These are phyloP conservation scores for Alca torda DNA, from an alignment of 2,797 vertebrate genomes.

Conservation along the genomic window DNA sequence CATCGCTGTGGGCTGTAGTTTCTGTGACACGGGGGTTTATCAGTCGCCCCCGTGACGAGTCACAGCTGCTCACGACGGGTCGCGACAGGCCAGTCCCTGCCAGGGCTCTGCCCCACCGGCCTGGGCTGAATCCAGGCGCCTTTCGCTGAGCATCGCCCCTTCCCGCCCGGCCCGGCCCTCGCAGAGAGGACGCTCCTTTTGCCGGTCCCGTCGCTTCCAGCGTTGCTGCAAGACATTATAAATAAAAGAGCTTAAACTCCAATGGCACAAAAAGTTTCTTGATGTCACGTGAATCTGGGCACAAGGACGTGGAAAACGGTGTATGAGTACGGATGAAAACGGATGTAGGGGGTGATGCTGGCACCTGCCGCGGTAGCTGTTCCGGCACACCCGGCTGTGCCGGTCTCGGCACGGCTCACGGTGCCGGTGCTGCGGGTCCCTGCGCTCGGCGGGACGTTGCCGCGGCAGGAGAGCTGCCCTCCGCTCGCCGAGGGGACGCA, in stretches of 20 bases:
- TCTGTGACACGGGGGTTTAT: neutral
- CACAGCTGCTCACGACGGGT: neutral
- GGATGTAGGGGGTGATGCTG: neutral
- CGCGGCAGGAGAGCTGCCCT: no score
- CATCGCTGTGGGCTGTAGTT: neutral
- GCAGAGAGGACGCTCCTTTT: fast-evolving
- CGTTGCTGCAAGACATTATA: fast-evolving
- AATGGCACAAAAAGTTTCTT: neutral
- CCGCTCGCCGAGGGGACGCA: no score
- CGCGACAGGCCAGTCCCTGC: neutral
- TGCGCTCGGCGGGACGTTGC: no score
- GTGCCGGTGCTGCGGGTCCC: neutral
- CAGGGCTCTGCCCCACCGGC: neutral
- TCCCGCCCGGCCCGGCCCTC: neutral
- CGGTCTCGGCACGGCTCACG: neutral
- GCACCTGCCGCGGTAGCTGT: neutral
- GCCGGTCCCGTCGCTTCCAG: fast-evolving
- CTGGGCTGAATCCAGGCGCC: neutral
- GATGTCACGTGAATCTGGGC: neutral
- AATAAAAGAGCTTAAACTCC: no score
- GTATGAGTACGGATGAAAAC: neutral
- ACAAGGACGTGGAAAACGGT: fast-evolving
- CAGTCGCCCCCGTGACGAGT: neutral
- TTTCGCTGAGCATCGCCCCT: fast-evolving
- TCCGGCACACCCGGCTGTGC: neutral